Evolutionary conservation across 2,797 vertebrate genomes (phyloP).

Genomic region (Pseudopleuronectes americanus): DNA sequence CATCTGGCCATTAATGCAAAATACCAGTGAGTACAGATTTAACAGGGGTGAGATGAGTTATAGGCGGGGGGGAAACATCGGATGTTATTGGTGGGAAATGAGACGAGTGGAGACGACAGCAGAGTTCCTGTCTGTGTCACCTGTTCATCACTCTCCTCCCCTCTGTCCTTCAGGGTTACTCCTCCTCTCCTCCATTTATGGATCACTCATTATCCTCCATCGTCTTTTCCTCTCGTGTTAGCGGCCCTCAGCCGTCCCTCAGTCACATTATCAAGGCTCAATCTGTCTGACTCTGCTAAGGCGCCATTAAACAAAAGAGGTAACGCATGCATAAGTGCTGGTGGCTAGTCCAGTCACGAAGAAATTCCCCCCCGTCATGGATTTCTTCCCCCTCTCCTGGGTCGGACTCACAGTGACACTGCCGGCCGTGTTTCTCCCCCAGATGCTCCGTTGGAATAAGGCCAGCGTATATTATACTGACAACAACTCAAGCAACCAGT

Average conservation of each 20-base stretch:
- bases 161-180: constrained; percentile 49
- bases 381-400: neutral
- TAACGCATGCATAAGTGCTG: neutral
- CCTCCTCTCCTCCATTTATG: constrained; percentile 36
- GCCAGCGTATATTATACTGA: constrained; percentile 22
- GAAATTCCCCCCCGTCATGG: neutral
- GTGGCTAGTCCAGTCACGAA: neutral
- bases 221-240: neutral
- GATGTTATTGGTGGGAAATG: constrained; percentile 51
- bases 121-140: constrained; percentile 24
- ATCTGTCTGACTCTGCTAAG: constrained; percentile 13
- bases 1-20: constrained; percentile 54
- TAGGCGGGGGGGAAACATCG: constrained; percentile 55
- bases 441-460: constrained; percentile 16
- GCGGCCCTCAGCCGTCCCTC: constrained; percentile 17
- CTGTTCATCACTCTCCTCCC: constrained; percentile 36
- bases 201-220: constrained; percentile 38
- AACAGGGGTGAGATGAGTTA: constrained; percentile 64
- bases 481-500: constrained; percentile 23
- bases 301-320: constrained; percentile 18
- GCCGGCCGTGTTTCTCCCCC: neutral
- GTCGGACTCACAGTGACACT: neutral
- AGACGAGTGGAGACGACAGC: constrained; percentile 40
- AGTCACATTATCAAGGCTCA: constrained; percentile 35
- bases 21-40: constrained; percentile 43